Evolutionary conservation across 1,140 invertebrate genomes (phyloP).

Genomic region (Teleogryllus occipitalis): DNA sequence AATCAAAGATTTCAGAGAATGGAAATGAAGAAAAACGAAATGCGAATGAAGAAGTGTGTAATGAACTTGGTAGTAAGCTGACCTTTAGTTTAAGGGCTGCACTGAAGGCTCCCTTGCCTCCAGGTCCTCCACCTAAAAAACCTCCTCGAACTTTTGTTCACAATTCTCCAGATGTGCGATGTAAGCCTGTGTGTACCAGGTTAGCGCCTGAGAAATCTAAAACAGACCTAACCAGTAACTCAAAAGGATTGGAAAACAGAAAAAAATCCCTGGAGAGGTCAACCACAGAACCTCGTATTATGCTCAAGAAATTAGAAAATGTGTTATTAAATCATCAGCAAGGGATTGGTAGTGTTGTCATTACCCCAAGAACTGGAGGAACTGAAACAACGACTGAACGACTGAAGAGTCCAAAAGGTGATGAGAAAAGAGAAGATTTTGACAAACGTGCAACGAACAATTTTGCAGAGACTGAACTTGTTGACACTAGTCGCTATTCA

Average conservation of each 20-base stretch:
- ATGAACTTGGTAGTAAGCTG: slow-evolving; percentile 25
- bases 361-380: not conserved
- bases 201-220: not conserved
- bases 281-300: slow-evolving; percentile 26
- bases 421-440: not conserved
- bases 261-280: not conserved
- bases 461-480: too few species aligned
- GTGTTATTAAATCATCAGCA: slow-evolving; percentile 12
- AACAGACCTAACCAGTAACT: too few species aligned
- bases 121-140: slow-evolving; percentile 59
- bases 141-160: slow-evolving; percentile 57
- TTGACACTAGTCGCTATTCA: too few species aligned
- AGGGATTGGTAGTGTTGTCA: slow-evolving; percentile 8
- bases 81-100: slow-evolving; percentile 51
- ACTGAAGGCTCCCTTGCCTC: slow-evolving; percentile 50
- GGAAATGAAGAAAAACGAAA: too few species aligned
- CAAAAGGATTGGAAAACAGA: not conserved
- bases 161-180: slow-evolving; percentile 25
- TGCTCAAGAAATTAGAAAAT: slow-evolving; percentile 28
- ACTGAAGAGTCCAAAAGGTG: too few species aligned
- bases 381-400: too few species aligned
- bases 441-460: too few species aligned
- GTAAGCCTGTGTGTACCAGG: not conserved
- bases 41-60: not conserved
- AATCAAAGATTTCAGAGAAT: too few species aligned